phyloP scores from a whole-genome alignment of 2,113 vertebrate species.

The Tamias sibiricus region DNA sequence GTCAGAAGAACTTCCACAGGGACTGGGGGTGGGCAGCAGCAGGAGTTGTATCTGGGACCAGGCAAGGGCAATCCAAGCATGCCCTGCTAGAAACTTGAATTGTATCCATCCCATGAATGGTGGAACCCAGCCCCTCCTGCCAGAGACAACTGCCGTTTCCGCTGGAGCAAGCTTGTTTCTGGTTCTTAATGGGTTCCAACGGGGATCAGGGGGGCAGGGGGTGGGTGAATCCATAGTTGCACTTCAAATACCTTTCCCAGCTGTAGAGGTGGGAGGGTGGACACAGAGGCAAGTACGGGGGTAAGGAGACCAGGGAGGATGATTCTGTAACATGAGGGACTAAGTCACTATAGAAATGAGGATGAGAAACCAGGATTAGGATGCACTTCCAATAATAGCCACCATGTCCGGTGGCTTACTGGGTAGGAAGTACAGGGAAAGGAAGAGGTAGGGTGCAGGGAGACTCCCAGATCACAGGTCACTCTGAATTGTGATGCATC shows the following conservation, averaged over 20 bases:
- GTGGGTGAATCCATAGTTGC: neutral
- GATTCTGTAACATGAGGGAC: neutral
- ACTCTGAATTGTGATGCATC: neutral
- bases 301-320: neutral
- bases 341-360: neutral
- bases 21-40: neutral
- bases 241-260: neutral
- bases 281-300: neutral
- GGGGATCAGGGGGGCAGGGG: neutral
- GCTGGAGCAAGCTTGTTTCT: neutral
- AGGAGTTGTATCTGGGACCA: neutral
- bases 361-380: neutral
- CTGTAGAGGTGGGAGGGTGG: neutral
- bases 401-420: too few relatives aligned
- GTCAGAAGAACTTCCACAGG: neutral
- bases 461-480: neutral
- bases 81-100: neutral
- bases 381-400: neutral
- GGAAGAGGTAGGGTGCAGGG: accelerated
- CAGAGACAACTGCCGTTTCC: neutral
- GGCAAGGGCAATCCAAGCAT: neutral
- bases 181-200: neutral
- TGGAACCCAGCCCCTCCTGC: neutral
- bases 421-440: neutral
- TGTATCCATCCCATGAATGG: neutral